A percentile compares a stretch with the other conserved stretches of the same genome.
Evolutionary conservation across 2,888 invertebrate species (phyloP).

Genomic region (Apotomis turbidana): DNA sequence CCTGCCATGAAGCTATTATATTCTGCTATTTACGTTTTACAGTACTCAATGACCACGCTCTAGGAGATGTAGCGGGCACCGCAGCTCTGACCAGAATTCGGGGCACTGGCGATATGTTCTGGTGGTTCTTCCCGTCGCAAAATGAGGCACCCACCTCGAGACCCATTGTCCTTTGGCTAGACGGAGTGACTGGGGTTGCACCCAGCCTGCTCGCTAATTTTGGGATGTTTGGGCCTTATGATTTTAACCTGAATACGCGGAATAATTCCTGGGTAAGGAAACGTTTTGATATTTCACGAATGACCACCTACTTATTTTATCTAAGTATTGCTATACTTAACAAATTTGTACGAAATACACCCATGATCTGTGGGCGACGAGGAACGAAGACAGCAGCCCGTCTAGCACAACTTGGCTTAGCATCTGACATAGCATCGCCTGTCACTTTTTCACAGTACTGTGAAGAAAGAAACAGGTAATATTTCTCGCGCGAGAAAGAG

Average conservation of each 20-base stretch:
- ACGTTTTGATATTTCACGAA: not conserved
- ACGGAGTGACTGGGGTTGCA: constrained; percentile 92
- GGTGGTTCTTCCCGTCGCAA: constrained; percentile 92
- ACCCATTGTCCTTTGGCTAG: constrained; percentile 93
- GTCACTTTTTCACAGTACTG: no score
- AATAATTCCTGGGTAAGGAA: constrained; percentile 88
- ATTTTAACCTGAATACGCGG: constrained; percentile 85
- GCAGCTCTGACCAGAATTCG: constrained; percentile 90
- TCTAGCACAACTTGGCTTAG: no score
- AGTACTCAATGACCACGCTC: constrained; percentile 65
- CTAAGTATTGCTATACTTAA: no score
- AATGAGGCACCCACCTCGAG: constrained; percentile 77
- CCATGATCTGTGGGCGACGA: no score
- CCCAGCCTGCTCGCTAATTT: constrained; percentile 94
- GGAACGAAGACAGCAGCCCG: no score
- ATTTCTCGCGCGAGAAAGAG: no score
- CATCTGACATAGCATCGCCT: no score
- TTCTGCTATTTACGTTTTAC: constrained; percentile 38
- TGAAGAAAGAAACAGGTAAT: no score
- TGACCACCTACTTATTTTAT: no score
- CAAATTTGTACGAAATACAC: no score
- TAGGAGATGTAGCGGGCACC: constrained; percentile 86
- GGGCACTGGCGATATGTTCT: constrained; percentile 90
- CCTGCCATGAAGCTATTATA: no score
- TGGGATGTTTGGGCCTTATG: constrained; percentile 91